Evolutionary conservation across 2,113 vertebrate genomes (phyloP).

Genomic region (Pluvialis apricaria): DNA sequence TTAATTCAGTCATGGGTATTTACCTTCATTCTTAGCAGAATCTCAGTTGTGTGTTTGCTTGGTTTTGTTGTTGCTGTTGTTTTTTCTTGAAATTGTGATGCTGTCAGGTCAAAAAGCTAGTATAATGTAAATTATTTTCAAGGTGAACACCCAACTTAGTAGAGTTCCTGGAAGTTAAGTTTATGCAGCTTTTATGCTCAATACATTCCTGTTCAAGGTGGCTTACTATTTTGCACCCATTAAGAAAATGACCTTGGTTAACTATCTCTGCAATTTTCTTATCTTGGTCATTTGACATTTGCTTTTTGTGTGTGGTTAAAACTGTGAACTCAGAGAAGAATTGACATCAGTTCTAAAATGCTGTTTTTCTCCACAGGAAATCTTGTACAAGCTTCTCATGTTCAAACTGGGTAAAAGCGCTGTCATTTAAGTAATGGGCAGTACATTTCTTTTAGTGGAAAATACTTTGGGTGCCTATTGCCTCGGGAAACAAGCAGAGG

Average conservation of each 20-base stretch:
- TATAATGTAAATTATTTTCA: not conserved
- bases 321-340: not conserved
- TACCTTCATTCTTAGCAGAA: not conserved
- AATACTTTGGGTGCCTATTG: not conserved
- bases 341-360: constrained; percentile 1
- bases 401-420: constrained; percentile 47
- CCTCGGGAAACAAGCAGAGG: constrained; percentile 14
- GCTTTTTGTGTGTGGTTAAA: not conserved
- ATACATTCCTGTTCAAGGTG: not conserved
- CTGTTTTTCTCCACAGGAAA: constrained; percentile 25
- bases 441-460: not conserved
- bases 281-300: constrained; percentile 12
- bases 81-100: not conserved
- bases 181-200: not conserved
- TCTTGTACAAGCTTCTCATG: not conserved
- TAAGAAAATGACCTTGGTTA: not conserved
- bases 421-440: constrained; percentile 52
- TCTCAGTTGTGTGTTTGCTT: not conserved
- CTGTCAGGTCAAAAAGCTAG: not conserved
- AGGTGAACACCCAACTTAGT: not conserved
- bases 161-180: not conserved
- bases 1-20: not conserved
- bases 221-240: not conserved
- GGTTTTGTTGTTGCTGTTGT: not conserved
- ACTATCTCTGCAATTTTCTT: constrained; percentile 25